Evolutionary conservation across 2,797 vertebrate genomes (phyloP), one percentile per base, ranked within the genome.

Genomic region (Epinephelus coioides): DNA sequence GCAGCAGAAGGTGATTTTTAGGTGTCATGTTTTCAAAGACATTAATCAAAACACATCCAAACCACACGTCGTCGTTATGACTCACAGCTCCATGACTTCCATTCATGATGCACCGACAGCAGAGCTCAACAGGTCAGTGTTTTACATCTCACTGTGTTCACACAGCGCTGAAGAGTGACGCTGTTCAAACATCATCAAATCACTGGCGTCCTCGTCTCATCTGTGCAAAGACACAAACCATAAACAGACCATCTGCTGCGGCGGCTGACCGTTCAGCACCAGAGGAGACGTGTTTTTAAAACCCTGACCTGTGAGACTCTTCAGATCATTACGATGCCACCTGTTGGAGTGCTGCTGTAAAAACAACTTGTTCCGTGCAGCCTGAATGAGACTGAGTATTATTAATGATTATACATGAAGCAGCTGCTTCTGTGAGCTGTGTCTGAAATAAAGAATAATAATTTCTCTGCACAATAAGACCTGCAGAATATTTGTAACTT

Each of bases 261-360:
- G 47, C 13, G 15, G 6, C 12, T 19, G 14, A 23, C 40, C 4
- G 4, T 77, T 66, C 8, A 62, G 67, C 12, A 44, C 10, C 0
- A 0, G 18, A 30, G 19, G 14, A 51, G 54, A 61, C 12, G 40
- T 14, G 47, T 62, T 23, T 23, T 51, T 49, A 49, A 40, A 50
- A 51, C 68, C 46, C 40, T n/a, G 60, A 69, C 50, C 25, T 63
- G 57, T 61, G 68, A 78, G 78, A 57, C 69, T 68, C 49, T 63
- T 49, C 55, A 44, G 82, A 27, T 76, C 71, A 69, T 88, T 34
- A 73, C 49, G 79, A 88, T 83, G 94, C 94, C 92, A 84, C 79
- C 94, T 95, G 30, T 92, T 90, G 92, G 93, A 86, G 71, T 1
- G 21, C 50, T 65, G 74, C 60, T 69, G 92, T 73, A 89, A 89